Base-by-base conservation (phyloP, 1,140 invertebrate genomes). In the Venustaconcha ellipsiformis region DNA sequence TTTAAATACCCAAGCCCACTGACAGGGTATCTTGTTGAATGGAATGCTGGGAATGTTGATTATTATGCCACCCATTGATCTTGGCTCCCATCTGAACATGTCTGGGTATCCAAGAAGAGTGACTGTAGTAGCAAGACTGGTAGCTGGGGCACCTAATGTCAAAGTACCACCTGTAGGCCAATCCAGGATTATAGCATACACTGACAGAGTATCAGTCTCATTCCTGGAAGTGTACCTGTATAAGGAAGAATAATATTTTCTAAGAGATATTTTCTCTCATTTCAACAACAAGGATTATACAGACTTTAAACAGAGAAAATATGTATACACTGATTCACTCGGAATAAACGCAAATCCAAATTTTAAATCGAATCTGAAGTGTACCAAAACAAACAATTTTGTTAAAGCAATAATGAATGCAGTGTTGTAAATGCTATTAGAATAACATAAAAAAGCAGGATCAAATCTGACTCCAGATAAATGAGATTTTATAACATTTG, bases 141-240 rank as follows among this genome's bases (percentile, higher is more conserved):
- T 66, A 14, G n/a, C 71, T 14, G 83, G 82, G 26, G 79, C 79
- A 17, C 82, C 86, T 14, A 88, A 73, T 56, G 65, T 70, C 48
- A 88, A 75, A 0, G 70, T 64, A 14, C 73, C 68, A 1, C 69
- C 70, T 30, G 58, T 56, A 0, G 85, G 85, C 82, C 83, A 85
- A 15, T 80, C 67, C 18, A 86, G 79, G 13, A 81, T 67, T 37
- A 86, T 80, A 15, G 80, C 82, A 58, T 83, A 80, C 2, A 95
- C 87, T 58, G 60, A 23, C 1, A 56, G 56, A 20, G 67, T 62
- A 2, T 1, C 63, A 14, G 30, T 67, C 8, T 64, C 48, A 23
- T 67, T 65, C 17, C 14, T 15, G 55, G 56, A 23, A 12, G 79
- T 80, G 23, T 78, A 80, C 79, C 79, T 80, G 57, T 48, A 11